Evolutionary conservation across 2,797 vertebrate genomes (phyloP).

Genomic region (Leptodactylus fallax): DNA sequence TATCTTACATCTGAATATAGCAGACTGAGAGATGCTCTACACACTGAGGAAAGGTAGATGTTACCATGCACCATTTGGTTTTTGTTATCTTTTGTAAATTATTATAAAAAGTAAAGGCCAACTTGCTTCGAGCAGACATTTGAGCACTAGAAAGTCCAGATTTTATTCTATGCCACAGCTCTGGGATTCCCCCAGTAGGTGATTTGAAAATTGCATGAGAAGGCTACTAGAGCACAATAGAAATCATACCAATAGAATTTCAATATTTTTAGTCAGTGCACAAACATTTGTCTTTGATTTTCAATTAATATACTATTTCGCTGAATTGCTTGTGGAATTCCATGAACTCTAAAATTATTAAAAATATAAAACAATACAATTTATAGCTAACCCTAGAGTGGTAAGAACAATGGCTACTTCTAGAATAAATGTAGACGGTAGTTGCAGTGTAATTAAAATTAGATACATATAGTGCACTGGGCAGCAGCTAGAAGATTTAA

Average conservation of each 20-base stretch:
- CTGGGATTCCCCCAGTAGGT: constrained; percentile 5
- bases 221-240: background rate
- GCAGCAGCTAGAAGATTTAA: constrained; percentile 54
- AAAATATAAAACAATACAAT: constrained; percentile 32
- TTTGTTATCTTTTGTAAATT: too few species aligned
- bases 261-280: background rate
- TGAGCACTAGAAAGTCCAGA: background rate
- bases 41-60: too few species aligned
- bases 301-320: background rate
- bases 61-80: too few species aligned
- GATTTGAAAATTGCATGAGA: background rate
- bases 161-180: background rate
- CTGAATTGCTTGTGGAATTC: constrained; percentile 20
- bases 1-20: too few species aligned
- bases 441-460: constrained; percentile 49
- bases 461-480: constrained; percentile 36
- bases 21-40: too few species aligned
- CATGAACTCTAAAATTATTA: constrained; percentile 28
- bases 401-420: constrained; percentile 55
- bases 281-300: constrained; percentile 1
- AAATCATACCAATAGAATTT: background rate
- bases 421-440: constrained; percentile 20
- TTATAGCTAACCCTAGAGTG: background rate
- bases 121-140: background rate
- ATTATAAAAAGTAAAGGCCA: background rate